Evolutionary conservation across 2,888 invertebrate species (phyloP), one percentile per base, ranked within the genome.

Genomic region (Diaprepes abbreviatus): DNA sequence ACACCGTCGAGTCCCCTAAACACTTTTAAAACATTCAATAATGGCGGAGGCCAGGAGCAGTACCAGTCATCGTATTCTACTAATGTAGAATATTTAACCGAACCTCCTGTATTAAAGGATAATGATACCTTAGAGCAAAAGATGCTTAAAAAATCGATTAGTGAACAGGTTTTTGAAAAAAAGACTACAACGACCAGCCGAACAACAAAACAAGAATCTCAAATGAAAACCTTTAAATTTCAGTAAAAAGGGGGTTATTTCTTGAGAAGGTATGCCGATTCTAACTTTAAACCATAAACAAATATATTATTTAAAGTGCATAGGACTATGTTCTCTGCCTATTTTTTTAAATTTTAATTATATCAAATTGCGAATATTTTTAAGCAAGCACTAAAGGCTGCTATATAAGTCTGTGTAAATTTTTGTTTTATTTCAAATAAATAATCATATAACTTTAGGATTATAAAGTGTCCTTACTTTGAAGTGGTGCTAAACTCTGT

Each of bases 71-170:
- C 81, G 6, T 82, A 74, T 67, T 80, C 81, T 4, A 77, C 81
- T 0, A 82, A 82, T 67, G 79, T 82, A 9, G 83, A 85, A 66
- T 78, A 78, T 31, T 73, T 82, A 17, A 81, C 79, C 66, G 81
- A 83, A 62, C 80, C 83, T 9, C 81, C 83, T 0, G 73, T 79
- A n/a, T 71, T 83, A 12, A 79, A 78, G 70, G 88, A 89, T 63
- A 82, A 87, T 0, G 89, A 90, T 43, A 85, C 85, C n/a, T 76
- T 90, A 73, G 91, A 91, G 72, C 89, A 89, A 75, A 89, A 88
- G 76, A 89, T 89, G 84, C 85, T 89, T 3, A 91, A 90, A 72
- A 90, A 90, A 74, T 90, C 91, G 0, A 88, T 89, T n/a, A 89
- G 88, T 0, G 90, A 91, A 50, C 90, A 91, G 73, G 88, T 89